Evolutionary conservation across 1,140 invertebrate genomes (phyloP).

Genomic region (Antheraea pernyi): DNA sequence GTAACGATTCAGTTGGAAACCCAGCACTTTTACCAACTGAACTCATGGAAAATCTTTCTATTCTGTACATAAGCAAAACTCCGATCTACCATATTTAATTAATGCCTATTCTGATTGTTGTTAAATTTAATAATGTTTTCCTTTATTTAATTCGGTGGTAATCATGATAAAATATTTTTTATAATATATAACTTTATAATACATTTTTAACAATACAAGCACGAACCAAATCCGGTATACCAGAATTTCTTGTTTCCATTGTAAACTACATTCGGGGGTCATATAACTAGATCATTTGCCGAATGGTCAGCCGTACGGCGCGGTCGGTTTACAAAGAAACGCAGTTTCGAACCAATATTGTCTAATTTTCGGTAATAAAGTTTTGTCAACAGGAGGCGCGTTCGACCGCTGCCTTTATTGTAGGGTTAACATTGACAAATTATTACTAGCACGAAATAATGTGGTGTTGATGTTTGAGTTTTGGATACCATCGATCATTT

Average conservation of each 20-base stretch:
- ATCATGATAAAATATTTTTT: background rate
- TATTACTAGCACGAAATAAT: conserved; percentile 52
- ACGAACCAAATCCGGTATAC: conserved; percentile 43
- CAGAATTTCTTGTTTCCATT: conserved; percentile 60
- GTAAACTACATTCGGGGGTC: conserved; percentile 52
- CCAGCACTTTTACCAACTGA: too few relatives aligned
- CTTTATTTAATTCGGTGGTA: background rate
- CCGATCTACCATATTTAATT: too few relatives aligned
- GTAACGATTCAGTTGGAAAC: too few relatives aligned
- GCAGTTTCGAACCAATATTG: conserved; percentile 67
- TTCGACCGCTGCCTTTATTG: conserved; percentile 35
- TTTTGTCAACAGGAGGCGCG: conserved; percentile 74
- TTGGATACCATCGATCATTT: conserved; percentile 52
- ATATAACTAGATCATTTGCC: conserved; percentile 64
- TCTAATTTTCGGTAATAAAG: conserved; percentile 76
- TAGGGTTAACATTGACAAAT: conserved; percentile 71
- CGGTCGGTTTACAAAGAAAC: conserved; percentile 50
- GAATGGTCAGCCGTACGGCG: conserved; percentile 39
- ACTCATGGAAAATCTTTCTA: too few relatives aligned
- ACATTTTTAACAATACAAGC: background rate
- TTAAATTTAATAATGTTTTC: background rate
- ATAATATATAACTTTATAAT: background rate
- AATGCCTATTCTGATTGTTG: too few relatives aligned
- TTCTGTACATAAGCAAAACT: too few relatives aligned
- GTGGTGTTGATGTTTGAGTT: conserved; percentile 55